These are phyloP conservation scores for Cerastis rubricosa DNA, from an alignment of 2,888 invertebrate species.

Conservation along the genomic window DNA sequence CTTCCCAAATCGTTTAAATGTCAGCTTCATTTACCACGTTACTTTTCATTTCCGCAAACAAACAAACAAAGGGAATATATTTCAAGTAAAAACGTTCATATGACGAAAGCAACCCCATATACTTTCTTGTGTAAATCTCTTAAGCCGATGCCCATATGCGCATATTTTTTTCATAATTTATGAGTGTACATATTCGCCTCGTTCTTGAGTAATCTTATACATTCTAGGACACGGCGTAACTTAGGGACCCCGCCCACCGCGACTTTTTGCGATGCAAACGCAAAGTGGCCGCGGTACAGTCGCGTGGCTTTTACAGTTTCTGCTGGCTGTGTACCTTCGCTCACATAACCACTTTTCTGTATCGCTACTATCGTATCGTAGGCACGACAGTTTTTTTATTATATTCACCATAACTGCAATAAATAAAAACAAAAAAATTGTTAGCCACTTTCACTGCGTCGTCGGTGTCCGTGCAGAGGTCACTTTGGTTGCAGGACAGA, in stretches of 20 bases:
- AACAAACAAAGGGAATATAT: slow-evolving; percentile 43
- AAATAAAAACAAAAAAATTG: too few relatives aligned
- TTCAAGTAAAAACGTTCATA: slow-evolving; percentile 44
- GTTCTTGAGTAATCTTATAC: slow-evolving; percentile 68
- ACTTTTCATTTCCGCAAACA: slow-evolving; percentile 48
- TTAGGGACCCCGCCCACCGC: slow-evolving; percentile 7
- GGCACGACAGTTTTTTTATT: not conserved
- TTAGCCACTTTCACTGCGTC: not conserved
- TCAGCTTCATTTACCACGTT: slow-evolving; percentile 54
- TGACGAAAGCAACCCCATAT: slow-evolving; percentile 59
- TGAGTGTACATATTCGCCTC: slow-evolving; percentile 62
- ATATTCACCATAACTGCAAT: too few relatives aligned
- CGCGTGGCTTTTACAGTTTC: not conserved
- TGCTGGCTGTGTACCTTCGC: not conserved
- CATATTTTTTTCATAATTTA: slow-evolving; percentile 74
- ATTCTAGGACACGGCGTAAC: slow-evolving; percentile 63
- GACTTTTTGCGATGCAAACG: not conserved
- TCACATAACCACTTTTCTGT: not conserved
- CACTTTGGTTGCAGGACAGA: not conserved
- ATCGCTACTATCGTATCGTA: not conserved
- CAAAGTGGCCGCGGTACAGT: not conserved
- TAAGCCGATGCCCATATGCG: slow-evolving; percentile 67
- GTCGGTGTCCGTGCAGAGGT: not conserved
- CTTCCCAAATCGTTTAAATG: slow-evolving; percentile 52
- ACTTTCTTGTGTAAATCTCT: slow-evolving; percentile 70